These are phyloP conservation scores for Oryzias woworae DNA, from an alignment of 2,113 vertebrate species.

Conservation along the genomic window DNA sequence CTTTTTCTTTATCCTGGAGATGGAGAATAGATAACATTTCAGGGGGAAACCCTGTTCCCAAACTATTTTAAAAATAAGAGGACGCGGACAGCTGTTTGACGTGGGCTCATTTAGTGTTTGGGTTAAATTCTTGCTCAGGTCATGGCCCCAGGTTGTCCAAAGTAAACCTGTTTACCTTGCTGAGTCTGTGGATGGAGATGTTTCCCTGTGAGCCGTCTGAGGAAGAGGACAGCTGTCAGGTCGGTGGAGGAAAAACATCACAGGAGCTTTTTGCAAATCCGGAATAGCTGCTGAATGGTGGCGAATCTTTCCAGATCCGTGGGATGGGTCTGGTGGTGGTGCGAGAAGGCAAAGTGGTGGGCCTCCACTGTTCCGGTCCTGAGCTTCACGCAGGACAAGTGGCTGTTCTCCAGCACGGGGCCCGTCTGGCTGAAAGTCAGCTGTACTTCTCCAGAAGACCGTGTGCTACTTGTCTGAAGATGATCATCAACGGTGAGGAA, in stretches of 20 bases:
- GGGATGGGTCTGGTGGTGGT: slow-evolving; percentile 90
- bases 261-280: neutral
- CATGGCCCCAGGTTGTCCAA: slow-evolving; percentile 88
- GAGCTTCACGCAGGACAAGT: slow-evolving; percentile 95
- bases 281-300: too few relatives aligned
- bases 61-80: too few relatives aligned
- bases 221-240: slow-evolving; percentile 65
- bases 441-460: slow-evolving; percentile 96
- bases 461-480: slow-evolving; percentile 94
- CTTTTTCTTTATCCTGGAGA: too few relatives aligned
- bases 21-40: too few relatives aligned
- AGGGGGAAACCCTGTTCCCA: too few relatives aligned
- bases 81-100: neutral
- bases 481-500: slow-evolving; percentile 92
- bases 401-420: slow-evolving; percentile 88
- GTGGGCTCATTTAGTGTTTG: neutral
- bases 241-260: neutral
- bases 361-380: slow-evolving; percentile 88
- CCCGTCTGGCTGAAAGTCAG: slow-evolving; percentile 84
- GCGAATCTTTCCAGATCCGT: slow-evolving; percentile 73
- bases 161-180: slow-evolving; percentile 90
- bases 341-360: slow-evolving; percentile 84
- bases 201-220: slow-evolving; percentile 73
- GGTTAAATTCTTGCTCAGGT: slow-evolving; percentile 66
- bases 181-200: slow-evolving; percentile 96